Conservation (phyloP, 2,888 invertebrate genomes). For the Agrenia bidenticulata region DNA sequence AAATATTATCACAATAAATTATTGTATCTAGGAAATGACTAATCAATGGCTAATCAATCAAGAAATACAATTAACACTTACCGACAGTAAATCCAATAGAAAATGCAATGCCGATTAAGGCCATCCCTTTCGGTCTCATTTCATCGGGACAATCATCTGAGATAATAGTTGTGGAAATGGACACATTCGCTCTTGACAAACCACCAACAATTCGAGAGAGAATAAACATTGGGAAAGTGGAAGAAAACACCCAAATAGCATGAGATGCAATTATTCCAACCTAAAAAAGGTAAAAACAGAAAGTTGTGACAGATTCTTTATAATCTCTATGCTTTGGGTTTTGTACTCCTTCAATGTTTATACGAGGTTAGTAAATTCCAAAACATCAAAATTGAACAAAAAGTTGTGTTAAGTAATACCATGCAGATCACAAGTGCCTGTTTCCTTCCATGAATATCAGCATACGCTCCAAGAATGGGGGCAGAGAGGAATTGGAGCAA, state of each 20-base stretch:
- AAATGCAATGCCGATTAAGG: conserved; percentile 95
- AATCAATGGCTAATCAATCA: conserved; percentile 64
- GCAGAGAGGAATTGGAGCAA: conserved; percentile 92
- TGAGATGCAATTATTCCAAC: conserved; percentile 82
- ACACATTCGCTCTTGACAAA: conserved; percentile 94
- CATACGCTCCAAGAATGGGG: conserved; percentile 90
- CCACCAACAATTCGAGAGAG: conserved; percentile 91
- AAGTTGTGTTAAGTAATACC: conserved; percentile 61
- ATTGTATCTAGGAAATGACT: neutral
- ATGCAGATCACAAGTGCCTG: conserved; percentile 80
- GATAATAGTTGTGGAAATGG: conserved; percentile 90
- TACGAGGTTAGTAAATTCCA: too few relatives aligned
- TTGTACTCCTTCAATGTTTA: too few relatives aligned
- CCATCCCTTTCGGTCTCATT: conserved; percentile 93
- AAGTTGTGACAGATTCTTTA: too few relatives aligned
- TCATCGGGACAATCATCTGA: conserved; percentile 83
- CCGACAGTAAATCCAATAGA: conserved; percentile 97
- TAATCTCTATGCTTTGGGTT: too few relatives aligned
- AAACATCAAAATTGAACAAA: conserved; percentile 13
- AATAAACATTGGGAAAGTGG: conserved; percentile 85
- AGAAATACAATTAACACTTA: conserved; percentile 63
- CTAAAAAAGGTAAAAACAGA: too few relatives aligned
- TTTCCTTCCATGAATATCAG: conserved; percentile 92
- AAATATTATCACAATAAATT: neutral
- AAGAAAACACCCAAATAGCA: conserved; percentile 83